Evolutionary conservation across 2,113 vertebrate genomes (phyloP).

Genomic region (Clarias macrocephalus): DNA sequence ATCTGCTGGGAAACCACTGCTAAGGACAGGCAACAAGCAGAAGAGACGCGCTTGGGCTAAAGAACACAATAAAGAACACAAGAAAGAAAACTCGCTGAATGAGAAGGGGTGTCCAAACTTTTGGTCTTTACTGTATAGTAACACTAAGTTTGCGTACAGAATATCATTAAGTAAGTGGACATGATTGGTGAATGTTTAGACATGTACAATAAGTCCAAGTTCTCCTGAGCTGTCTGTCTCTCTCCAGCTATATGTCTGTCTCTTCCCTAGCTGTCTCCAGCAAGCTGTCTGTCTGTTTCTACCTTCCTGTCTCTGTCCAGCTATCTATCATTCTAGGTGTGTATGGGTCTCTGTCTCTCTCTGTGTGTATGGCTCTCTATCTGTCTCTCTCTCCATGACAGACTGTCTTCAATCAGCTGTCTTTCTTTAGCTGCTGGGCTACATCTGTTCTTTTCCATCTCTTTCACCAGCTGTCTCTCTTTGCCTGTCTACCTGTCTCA

Average conservation of each 20-base stretch:
- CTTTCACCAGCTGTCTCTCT: background rate
- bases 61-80: too few species aligned
- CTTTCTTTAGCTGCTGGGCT: background rate
- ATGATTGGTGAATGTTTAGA: background rate
- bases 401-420: background rate
- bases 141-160: background rate
- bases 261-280: background rate
- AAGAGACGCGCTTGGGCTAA: too few species aligned
- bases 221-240: background rate
- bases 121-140: too few species aligned
- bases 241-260: background rate
- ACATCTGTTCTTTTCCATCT: background rate
- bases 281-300: background rate
- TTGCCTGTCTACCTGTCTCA: background rate
- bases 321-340: background rate
- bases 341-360: background rate
- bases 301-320: background rate
- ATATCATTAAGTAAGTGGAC: background rate
- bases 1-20: too few species aligned
- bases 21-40: too few species aligned
- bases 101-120: too few species aligned
- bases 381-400: background rate
- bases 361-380: too few species aligned
- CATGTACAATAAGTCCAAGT: background rate
- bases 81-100: too few species aligned